phyloP scores from a whole-genome alignment of 1,140 invertebrate species.

The Meteorus sp. region DNA sequence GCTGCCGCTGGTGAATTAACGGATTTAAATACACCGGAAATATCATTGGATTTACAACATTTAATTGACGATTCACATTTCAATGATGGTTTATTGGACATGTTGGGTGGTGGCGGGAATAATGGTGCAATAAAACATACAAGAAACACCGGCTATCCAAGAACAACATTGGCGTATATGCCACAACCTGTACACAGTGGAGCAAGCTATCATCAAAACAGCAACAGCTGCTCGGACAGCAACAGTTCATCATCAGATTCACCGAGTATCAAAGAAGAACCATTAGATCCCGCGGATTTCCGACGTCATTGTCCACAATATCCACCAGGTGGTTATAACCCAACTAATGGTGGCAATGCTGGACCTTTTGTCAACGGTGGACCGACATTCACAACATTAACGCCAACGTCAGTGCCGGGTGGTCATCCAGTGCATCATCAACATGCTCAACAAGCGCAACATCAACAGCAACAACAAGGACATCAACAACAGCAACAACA shows the following conservation, averaged over 20 bases:
- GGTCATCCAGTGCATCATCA: conserved; percentile 50
- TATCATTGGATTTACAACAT: conserved; percentile 84
- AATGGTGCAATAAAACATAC: conserved; percentile 55
- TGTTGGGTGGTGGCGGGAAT: conserved; percentile 66
- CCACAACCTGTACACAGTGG: conserved; percentile 86
- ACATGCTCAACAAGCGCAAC: conserved; percentile 47
- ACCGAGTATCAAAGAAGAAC: conserved; percentile 80
- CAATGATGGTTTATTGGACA: conserved; percentile 78
- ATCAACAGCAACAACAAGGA: conserved; percentile 45
- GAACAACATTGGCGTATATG: conserved; percentile 82
- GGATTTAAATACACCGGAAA: conserved; percentile 85
- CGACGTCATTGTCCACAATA: conserved; percentile 61
- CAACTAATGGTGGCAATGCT: conserved; percentile 44
- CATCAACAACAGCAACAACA: conserved; percentile 46
- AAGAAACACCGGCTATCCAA: conserved; percentile 57
- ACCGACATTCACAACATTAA: conserved; percentile 67
- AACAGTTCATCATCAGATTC: conserved; percentile 64
- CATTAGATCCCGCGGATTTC: conserved; percentile 75
- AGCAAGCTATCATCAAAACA: conserved; percentile 67
- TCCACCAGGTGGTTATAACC: conserved; percentile 55
- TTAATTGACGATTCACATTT: conserved; percentile 87
- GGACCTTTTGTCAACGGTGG: conserved; percentile 59
- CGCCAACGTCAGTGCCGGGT: conserved; percentile 65
- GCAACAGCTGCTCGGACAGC: conserved; percentile 61
- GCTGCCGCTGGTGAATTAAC: conserved; percentile 69